Base-by-base conservation (phyloP, 2,888 invertebrate genomes). In the Taenaris catops region DNA sequence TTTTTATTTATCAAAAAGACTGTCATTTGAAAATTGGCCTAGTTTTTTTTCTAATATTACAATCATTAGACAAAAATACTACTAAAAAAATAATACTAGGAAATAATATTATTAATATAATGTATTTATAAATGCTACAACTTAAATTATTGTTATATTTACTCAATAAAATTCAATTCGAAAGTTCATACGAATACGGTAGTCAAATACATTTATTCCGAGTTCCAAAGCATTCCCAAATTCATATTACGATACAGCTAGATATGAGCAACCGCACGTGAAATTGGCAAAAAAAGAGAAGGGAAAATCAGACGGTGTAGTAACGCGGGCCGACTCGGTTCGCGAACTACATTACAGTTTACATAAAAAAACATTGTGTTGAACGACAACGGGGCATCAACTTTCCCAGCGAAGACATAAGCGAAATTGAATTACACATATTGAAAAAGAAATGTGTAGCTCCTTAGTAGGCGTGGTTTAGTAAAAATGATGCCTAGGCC, bases 381-480 rank as follows among this genome's bases (percentile, higher is more conserved):
- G 72, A 83, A 84, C 81, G 84, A 83, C 86, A 86, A 81, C 83
- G 76, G 78, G 75, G 80, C 83, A 83, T 84, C 84, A 84, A 84
- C 80, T 86, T 84, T 80, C 81, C 83, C 81, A 80, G 84, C 84
- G 80, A 86, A 86, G 86, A 84, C 86, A 84, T 84, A 86, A 84
- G 83, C 83, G 81, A 84, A 86, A 86, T 84, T 84, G 86, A 86
- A 86, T 84, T 84, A 86, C 86, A 86, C 83, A 83, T 86, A 86
- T 86, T 84, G 86, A 86, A 86, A 86, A 84, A 84, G 84, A 84
- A 86, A 84, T 83, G 84, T 86, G 84, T 75, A 83, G 83, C 81
- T 80, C 63, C 86, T 86, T 80, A 69, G 84, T 81, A 79, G 86
- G 84, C 84, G 84, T 81, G 84, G 83, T 75, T 79, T 73, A 53